Conservation (phyloP, 1,140 invertebrate genomes). For the Phocides pigmalion region DNA sequence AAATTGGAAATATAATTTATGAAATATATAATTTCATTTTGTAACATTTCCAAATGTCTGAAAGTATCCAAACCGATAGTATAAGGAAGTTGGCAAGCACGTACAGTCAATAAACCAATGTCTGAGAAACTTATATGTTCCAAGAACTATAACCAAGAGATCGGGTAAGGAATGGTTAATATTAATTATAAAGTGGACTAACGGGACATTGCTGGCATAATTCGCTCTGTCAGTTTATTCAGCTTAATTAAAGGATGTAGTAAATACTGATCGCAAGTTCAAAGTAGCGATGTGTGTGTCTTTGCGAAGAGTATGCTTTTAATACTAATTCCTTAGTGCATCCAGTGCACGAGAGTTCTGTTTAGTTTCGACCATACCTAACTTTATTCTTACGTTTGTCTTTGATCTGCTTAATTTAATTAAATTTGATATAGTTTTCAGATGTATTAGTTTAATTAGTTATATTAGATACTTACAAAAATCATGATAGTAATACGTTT, state of each 20-base stretch:
- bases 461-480: too few species aligned
- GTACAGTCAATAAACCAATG: neutral
- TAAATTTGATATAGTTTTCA: too few species aligned
- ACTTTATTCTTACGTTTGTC: too few species aligned
- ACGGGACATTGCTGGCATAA: slow-evolving; percentile 27
- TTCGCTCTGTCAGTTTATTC: slow-evolving; percentile 45
- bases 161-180: neutral
- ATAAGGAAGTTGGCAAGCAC: neutral
- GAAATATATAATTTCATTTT: too few species aligned
- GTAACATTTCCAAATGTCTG: too few species aligned
- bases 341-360: too few species aligned
- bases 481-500: too few species aligned
- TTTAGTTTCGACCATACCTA: too few species aligned
- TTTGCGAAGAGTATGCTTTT: neutral
- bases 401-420: too few species aligned
- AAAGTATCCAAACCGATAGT: neutral
- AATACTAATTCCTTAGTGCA: too few species aligned
- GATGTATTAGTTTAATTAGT: too few species aligned
- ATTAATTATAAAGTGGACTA: neutral
- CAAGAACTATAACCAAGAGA: neutral
- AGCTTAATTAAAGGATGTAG: slow-evolving; percentile 62
- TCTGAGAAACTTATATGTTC: neutral
- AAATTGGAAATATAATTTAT: too few species aligned
- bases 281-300: slow-evolving; percentile 36
- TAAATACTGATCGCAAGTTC: slow-evolving; percentile 49